Conservation (phyloP, 2,113 vertebrate genomes). For the Coreoperca whiteheadi region DNA sequence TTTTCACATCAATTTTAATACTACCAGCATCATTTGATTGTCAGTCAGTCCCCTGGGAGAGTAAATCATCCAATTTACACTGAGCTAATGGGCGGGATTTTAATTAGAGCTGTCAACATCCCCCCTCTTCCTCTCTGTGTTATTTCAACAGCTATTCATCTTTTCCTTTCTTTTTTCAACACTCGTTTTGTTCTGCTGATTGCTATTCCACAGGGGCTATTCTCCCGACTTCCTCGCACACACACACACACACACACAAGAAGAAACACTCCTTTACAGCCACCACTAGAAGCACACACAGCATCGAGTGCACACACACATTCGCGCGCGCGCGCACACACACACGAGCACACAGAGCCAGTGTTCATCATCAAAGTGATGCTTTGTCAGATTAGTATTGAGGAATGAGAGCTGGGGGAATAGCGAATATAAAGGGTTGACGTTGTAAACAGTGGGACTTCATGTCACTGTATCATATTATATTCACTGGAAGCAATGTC, state of each 20-base stretch:
- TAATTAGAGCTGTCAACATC: conserved; percentile 77
- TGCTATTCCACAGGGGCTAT: conserved; percentile 68
- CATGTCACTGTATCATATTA: conserved; percentile 49
- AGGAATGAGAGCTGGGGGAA: conserved; percentile 60
- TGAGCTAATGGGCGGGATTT: conserved; percentile 78
- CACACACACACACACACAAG: conserved; percentile 36
- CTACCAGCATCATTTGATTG: conserved; percentile 68
- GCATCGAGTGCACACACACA: conserved; percentile 1
- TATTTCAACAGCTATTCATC: conserved; percentile 76
- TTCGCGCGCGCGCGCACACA: conserved; percentile 2
- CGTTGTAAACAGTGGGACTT: conserved; percentile 58
- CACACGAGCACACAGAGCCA: not conserved
- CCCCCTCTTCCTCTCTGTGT: conserved; percentile 37
- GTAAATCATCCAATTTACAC: conserved; percentile 81
- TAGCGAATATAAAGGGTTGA: conserved; percentile 50
- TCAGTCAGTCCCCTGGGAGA: conserved; percentile 69
- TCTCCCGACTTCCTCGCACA: conserved; percentile 22
- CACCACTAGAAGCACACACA: not conserved
- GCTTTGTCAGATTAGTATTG: conserved; percentile 64
- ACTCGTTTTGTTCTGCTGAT: conserved; percentile 73
- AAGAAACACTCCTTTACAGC: conserved; percentile 13
- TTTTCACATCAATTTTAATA: conserved; percentile 66
- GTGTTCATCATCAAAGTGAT: conserved; percentile 62
- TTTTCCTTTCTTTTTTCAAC: conserved; percentile 55
- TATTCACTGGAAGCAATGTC: conserved; percentile 42